Evolutionary conservation across 2,888 invertebrate species (phyloP).

Genomic region (Drepana falcataria): DNA sequence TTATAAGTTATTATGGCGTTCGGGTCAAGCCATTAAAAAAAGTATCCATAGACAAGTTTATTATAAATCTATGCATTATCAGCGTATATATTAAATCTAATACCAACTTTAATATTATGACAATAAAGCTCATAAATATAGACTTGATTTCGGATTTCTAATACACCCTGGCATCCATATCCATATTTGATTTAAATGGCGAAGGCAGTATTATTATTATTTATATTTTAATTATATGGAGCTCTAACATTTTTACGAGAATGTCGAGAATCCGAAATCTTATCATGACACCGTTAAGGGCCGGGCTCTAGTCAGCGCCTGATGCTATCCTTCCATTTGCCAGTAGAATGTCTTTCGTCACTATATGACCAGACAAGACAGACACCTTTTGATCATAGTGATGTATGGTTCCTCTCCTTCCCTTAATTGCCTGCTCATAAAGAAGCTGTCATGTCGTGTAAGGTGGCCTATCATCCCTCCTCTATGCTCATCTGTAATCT

Average conservation of each 20-base stretch:
- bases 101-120: conserved; percentile 13
- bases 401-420: too few relatives aligned
- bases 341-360: too few relatives aligned
- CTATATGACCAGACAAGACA: too few relatives aligned
- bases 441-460: conserved; percentile 1
- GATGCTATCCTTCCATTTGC: too few relatives aligned
- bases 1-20: not conserved
- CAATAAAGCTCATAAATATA: conserved; percentile 22
- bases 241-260: not conserved
- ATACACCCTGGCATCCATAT: conserved; percentile 5
- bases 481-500: conserved; percentile 1
- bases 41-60: conserved; percentile 7
- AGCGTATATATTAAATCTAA: conserved; percentile 7
- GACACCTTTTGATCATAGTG: too few relatives aligned
- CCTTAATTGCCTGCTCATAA: too few relatives aligned
- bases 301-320: too few relatives aligned
- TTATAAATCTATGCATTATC: conserved; percentile 11
- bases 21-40: not conserved
- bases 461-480: conserved; percentile 12
- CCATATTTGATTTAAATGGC: not conserved
- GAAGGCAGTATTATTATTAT: conserved; percentile 3
- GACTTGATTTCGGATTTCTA: conserved; percentile 5
- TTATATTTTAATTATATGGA: not conserved
- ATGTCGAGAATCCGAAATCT: too few relatives aligned
- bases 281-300: too few relatives aligned